Evolutionary conservation across 2,113 vertebrate genomes (phyloP).

Genomic region (Mohoua ochrocephala): DNA sequence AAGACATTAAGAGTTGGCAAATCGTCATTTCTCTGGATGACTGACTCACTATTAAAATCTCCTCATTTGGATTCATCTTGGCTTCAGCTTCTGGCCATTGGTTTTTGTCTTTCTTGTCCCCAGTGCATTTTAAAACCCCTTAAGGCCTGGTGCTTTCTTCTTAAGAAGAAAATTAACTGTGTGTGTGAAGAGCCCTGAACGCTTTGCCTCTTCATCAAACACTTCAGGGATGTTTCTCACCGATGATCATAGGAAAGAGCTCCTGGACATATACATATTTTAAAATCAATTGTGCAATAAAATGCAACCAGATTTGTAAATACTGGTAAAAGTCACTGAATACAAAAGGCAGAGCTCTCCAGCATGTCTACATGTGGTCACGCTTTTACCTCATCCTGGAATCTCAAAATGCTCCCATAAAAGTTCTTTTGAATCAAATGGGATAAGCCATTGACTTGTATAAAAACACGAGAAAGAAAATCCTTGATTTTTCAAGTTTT

Average conservation of each 20-base stretch:
- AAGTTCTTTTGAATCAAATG: not conserved
- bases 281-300: not conserved
- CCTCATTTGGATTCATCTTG: slow-evolving; percentile 53
- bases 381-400: not conserved
- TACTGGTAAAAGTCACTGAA: not conserved
- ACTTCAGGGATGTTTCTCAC: not conserved
- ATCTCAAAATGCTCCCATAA: not conserved
- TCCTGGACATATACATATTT: not conserved
- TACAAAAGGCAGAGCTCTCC: not conserved
- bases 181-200: not conserved
- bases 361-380: fast-evolving
- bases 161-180: not conserved
- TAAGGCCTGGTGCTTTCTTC: not conserved
- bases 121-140: not conserved
- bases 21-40: slow-evolving; percentile 16
- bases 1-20: slow-evolving; percentile 7
- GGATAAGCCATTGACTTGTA: not conserved
- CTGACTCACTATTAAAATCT: slow-evolving; percentile 39
- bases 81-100: not conserved
- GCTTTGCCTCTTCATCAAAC: not conserved
- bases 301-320: not conserved
- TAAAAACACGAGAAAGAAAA: not conserved
- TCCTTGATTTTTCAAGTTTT: not conserved
- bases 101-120: slow-evolving; percentile 11
- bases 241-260: not conserved